A percentile compares a stretch with the other conserved stretches of the same genome.
Conservation (phyloP, 2,797 vertebrate species). For the Tinamus major region DNA sequence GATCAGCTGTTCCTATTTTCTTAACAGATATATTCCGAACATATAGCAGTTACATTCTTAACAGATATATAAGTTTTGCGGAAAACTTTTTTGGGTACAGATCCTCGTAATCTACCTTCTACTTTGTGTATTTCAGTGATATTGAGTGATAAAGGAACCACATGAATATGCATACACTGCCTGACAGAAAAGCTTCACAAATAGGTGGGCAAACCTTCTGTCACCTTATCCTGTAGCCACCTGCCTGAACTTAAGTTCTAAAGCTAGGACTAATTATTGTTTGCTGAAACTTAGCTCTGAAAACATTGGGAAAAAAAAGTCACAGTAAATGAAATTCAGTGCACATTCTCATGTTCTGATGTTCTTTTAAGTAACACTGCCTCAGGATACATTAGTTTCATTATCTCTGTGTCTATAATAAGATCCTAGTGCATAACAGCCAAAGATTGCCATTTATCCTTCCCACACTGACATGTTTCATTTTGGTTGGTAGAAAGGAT, state of each 20-base stretch:
- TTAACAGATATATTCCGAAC: neutral
- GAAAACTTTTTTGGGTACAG: neutral
- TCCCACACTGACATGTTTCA: conserved; percentile 49
- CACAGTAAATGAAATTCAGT: conserved; percentile 47
- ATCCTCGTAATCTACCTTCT: neutral
- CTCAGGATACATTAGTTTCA: conserved; percentile 72
- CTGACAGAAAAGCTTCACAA: neutral
- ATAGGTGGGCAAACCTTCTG: neutral
- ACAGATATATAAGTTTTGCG: neutral
- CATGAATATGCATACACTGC: neutral
- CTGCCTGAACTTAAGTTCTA: neutral
- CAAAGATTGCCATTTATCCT: conserved; percentile 65
- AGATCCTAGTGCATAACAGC: conserved; percentile 47
- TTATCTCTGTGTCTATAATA: conserved; percentile 70
- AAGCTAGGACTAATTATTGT: neutral
- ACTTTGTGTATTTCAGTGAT: neutral
- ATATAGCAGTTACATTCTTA: neutral
- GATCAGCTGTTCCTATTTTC: neutral
- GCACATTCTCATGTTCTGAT: conserved; percentile 48
- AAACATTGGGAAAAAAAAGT: neutral
- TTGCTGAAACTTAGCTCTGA: conserved; percentile 9
- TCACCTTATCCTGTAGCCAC: neutral
- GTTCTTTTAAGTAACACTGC: conserved; percentile 61
- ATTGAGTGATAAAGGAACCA: neutral
- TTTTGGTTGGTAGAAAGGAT: conserved; percentile 37